phyloP scores from a whole-genome alignment of 2,888 invertebrate genomes.

The Oeneis ivallda region DNA sequence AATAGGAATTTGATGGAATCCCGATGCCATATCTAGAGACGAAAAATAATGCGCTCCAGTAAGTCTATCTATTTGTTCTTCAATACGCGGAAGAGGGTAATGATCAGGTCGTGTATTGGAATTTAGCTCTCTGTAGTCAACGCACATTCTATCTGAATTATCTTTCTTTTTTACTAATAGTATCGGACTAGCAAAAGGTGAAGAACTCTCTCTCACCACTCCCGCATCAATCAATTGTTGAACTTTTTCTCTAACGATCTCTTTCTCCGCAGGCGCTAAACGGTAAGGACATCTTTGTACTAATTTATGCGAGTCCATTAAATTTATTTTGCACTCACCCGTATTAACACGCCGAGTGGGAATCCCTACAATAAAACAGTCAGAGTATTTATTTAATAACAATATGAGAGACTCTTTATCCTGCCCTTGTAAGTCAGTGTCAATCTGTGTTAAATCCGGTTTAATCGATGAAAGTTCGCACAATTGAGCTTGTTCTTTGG shows the following conservation, averaged over 20 bases:
- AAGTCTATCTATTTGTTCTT: constrained; percentile 25
- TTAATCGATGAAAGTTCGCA: not conserved
- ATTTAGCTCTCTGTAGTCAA: constrained; percentile 44
- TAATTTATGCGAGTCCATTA: constrained; percentile 26
- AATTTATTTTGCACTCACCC: constrained; percentile 31
- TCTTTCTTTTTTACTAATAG: constrained; percentile 31
- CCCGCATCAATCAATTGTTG: constrained; percentile 39
- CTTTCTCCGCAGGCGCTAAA: constrained; percentile 38
- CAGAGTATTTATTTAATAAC: not conserved
- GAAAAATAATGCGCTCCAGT: constrained; percentile 21
- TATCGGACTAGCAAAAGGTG: constrained; percentile 46
- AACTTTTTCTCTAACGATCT: constrained; percentile 39
- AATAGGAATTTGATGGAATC: constrained; percentile 40
- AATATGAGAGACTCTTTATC: not conserved
- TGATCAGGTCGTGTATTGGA: constrained; percentile 43
- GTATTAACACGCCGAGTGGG: constrained; percentile 36
- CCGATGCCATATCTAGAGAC: constrained; percentile 28
- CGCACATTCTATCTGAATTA: constrained; percentile 38
- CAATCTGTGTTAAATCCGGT: constrained; percentile 1
- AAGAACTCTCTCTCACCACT: constrained; percentile 44
- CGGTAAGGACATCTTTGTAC: constrained; percentile 36
- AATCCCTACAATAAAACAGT: constrained; percentile 34
- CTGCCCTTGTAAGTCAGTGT: not conserved
- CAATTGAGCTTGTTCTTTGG: not conserved
- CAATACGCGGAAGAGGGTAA: constrained; percentile 27